Percentiles rank a stretch among this genome's conserved stretches.
phyloP scores from a whole-genome alignment of 1,140 invertebrate genomes.

The Polypedilum vanderplanki region DNA sequence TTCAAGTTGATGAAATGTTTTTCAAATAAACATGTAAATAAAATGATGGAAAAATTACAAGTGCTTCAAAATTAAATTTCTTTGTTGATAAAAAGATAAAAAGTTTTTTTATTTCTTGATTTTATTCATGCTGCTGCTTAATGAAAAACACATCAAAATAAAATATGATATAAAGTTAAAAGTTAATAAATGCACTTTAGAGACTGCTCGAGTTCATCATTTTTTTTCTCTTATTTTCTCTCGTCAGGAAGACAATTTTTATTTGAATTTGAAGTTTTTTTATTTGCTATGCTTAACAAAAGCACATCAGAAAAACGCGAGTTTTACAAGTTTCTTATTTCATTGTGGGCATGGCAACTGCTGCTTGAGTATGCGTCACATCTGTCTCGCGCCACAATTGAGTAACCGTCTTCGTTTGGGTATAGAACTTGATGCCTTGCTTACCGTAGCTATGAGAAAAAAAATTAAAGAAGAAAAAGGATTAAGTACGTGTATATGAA shows the following conservation, averaged over 20 bases:
- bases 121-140: too few species aligned
- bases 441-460: conserved; percentile 92
- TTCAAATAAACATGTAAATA: too few species aligned
- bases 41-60: too few species aligned
- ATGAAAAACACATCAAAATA: too few species aligned
- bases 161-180: neutral
- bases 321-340: conserved; percentile 49
- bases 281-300: neutral
- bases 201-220: neutral
- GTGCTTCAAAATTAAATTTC: too few species aligned
- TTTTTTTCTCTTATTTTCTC: neutral
- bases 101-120: too few species aligned
- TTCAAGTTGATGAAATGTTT: too few species aligned
- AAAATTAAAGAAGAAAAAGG: neutral
- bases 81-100: too few species aligned
- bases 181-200: conserved; percentile 13
- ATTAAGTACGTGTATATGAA: neutral
- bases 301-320: neutral
- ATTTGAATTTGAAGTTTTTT: neutral
- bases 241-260: too few species aligned
- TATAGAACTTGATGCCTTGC: conserved; percentile 96
- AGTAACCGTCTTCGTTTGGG: conserved; percentile 95
- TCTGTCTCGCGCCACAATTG: conserved; percentile 92
- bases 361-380: conserved; percentile 64
- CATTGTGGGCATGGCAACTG: conserved; percentile 86